Percentiles rank a stretch among this genome's conserved stretches.
These are phyloP conservation scores for Camelus bactrianus DNA, from an alignment of 2,113 vertebrate genomes.

Conservation along the genomic window DNA sequence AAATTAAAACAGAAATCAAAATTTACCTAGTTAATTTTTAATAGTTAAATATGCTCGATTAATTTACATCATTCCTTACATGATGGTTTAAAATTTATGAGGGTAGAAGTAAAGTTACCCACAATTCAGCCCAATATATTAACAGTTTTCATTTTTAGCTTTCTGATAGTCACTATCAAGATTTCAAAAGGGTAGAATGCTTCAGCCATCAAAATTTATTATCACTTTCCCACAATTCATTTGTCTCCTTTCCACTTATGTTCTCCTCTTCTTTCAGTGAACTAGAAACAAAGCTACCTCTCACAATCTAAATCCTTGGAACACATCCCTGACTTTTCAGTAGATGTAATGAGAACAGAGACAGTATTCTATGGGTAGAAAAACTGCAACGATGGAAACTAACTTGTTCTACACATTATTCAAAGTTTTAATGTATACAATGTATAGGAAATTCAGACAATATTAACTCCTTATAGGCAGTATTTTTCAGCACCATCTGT, in stretches of 20 bases:
- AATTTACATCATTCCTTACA: not conserved
- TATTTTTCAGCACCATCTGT: conserved; percentile 1
- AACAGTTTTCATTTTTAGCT: conserved; percentile 33
- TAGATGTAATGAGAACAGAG: not conserved
- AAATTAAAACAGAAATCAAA: conserved; percentile 60
- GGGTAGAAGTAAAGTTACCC: not conserved
- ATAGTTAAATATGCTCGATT: not conserved
- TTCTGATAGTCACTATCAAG: conserved; percentile 14
- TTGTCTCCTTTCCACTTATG: not conserved
- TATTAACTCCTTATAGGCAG: not conserved
- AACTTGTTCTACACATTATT: not conserved
- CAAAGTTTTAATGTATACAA: conserved; percentile 20
- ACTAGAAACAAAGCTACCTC: not conserved
- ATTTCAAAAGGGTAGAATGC: conserved; percentile 4
- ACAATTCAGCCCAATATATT: not conserved
- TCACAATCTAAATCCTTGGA: not conserved
- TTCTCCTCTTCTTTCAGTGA: not conserved
- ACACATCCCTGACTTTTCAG: not conserved
- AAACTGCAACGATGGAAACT: not conserved
- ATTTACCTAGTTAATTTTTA: conserved; percentile 38
- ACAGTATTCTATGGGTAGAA: not conserved
- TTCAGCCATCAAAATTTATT: not conserved
- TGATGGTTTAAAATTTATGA: conserved; percentile 34
- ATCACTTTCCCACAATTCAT: not conserved
- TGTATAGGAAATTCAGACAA: not conserved